Evolutionary conservation across 2,113 vertebrate genomes (phyloP), one percentile per base, ranked within the genome.

Genomic region (Cyrtonyx montezumae): DNA sequence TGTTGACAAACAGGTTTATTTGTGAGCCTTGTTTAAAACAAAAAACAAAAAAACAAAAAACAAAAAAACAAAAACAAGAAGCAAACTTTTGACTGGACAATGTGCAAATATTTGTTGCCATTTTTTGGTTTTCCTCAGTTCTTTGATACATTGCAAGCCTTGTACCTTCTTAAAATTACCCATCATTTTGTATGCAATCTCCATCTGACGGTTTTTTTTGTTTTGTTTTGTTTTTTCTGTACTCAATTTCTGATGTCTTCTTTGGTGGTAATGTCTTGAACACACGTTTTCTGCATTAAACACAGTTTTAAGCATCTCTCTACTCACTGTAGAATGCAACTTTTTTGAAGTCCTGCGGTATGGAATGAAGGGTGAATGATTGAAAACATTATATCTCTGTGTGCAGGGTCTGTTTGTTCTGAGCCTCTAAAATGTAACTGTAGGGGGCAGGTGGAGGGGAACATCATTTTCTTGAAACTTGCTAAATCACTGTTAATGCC

Each of bases 231-330:
- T 61, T 61, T 40, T 92, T 87, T 67, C 85, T 95, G 90, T 95
- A 88, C 74, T 74, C 45, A 42, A 37, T 96, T 93, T 86, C 79
- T 45, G 79, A 70, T 84, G 94, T 96, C 91, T 93, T 28, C 36
- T 91, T 95, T 51, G 63, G n/a, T 96, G 61, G 23, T 63, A 45
- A 30, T 34, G 71, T 92, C 91, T 68, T 71, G 73, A 58, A 83
- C 26, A 73, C 84, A 87, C 13, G 42, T 93, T 92, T 90, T 45
- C 58, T 76, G 37, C 78, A 96, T 97, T 97, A 97, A 97, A 96
- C 84, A 94, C 55, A 26, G 19, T 89, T 95, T 78, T 92, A 79
- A 88, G 68, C 70, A 82, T 84, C 53, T 56, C 51, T 86, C 26
- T 78, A 58, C 42, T 11, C 45, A 18, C 40, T 46, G 48, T 30